phyloP scores from a whole-genome alignment of 2,888 invertebrate species.

The Pherbina coryleti region DNA sequence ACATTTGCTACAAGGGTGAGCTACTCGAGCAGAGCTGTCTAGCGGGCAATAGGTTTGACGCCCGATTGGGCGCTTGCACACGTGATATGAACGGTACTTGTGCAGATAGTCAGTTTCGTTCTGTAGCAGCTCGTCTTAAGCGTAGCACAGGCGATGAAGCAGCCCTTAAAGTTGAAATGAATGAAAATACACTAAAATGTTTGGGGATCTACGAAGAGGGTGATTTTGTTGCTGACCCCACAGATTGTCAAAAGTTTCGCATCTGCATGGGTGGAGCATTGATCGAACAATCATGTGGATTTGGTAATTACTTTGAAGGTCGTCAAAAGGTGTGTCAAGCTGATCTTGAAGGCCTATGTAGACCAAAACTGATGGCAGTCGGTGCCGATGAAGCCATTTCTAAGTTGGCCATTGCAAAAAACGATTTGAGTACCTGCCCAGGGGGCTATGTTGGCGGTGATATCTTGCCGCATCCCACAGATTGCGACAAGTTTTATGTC shows the following conservation, averaged over 20 bases:
- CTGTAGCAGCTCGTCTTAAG: not conserved
- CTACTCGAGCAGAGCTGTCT: slow-evolving; percentile 53
- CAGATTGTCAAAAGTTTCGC: slow-evolving; percentile 32
- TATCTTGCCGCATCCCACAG: slow-evolving; percentile 45
- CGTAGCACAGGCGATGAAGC: slow-evolving; percentile 30
- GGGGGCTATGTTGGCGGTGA: slow-evolving; percentile 52
- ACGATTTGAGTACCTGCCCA: slow-evolving; percentile 45
- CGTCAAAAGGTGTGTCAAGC: slow-evolving; percentile 45
- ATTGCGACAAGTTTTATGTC: slow-evolving; percentile 54
- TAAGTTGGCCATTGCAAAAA: not conserved
- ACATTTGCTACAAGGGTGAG: slow-evolving; percentile 54
- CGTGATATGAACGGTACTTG: slow-evolving; percentile 44
- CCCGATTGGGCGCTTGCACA: slow-evolving; percentile 17
- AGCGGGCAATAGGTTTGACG: slow-evolving; percentile 55
- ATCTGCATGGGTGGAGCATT: slow-evolving; percentile 39
- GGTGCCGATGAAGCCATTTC: not conserved
- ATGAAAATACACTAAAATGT: not conserved
- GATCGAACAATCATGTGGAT: slow-evolving; percentile 29
- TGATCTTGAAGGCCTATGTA: slow-evolving; percentile 42
- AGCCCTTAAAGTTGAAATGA: slow-evolving; percentile 5
- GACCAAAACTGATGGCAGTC: not conserved
- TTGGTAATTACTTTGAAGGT: slow-evolving; percentile 33
- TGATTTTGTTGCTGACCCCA: slow-evolving; percentile 34
- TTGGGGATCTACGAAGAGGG: slow-evolving; percentile 40
- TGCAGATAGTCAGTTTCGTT: not conserved